Base-by-base conservation (phyloP, 2,888 invertebrate species). In the Dexiosoma caninum region DNA sequence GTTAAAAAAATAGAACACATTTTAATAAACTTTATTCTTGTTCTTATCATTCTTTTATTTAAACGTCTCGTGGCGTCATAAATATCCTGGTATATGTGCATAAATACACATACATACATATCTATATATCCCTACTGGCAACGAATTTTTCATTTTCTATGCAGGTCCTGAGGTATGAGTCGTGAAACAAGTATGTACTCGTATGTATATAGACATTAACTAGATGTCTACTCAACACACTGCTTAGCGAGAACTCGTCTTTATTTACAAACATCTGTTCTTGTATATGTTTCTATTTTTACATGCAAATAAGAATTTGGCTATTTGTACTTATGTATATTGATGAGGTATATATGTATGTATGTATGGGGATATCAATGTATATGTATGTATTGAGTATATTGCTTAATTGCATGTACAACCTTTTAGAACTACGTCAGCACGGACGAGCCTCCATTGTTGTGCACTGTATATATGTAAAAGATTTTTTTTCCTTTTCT, bases 401-500 rank as follows among this genome's bases (percentile, higher is more conserved):
- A 14, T 51, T 51, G 16, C 30, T 12, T 66, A 42, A 35, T 57
- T 51, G 35, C 46, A 19, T 53, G 21, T 51, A 30, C 32, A 35
- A 12, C 8, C 16, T 49, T 67, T 27, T 32, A 37, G 12, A 75
- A 80, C 78, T 70, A 82, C 83, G 83, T 83, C 83, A 83, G 78
- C 62, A 78, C 40, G 53, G 83, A 82, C 83, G 83, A 83, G 83
- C 83, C 83, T 83, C 83, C 82, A 42, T 74, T 59, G 44, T 62
- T 59, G 57, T 46, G 62, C 62, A 62, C 10, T 14, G n/a, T 8
- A 14, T 14, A 27, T 16, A 14, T 9, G 5, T 14, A 57, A 9
- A 37, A 2, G 0, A 0, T 64, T 66, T 21, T 37, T 49, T n/a
- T n/a, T n/a, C n/a, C n/a, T n/a, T n/a, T n/a, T 14, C 0, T 62